phyloP scores from a whole-genome alignment of 2,888 invertebrate species.

The Drosophila neotestacea region DNA sequence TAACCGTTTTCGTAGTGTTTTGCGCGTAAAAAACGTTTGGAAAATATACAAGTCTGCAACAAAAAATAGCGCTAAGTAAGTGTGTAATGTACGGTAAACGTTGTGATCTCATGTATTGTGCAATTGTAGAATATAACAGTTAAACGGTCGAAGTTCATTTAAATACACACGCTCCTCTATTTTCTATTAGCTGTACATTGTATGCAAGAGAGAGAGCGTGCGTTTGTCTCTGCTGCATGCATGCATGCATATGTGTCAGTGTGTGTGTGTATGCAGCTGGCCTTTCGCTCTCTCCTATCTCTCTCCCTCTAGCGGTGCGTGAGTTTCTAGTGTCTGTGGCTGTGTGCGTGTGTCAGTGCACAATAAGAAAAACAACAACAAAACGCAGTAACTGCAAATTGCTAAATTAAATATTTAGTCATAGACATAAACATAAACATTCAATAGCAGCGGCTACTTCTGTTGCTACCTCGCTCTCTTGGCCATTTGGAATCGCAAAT shows the following conservation, averaged over 20 bases:
- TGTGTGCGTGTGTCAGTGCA: conserved; percentile 40
- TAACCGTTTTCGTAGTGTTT: conserved; percentile 57
- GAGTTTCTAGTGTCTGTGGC: conserved; percentile 17
- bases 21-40: conserved; percentile 41
- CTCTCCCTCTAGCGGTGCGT: conserved; percentile 40
- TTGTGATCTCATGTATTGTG: conserved; percentile 15
- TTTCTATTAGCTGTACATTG: conserved; percentile 61
- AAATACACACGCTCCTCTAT: conserved; percentile 51
- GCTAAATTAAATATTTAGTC: conserved; percentile 61
- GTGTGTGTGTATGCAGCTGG: conserved; percentile 51
- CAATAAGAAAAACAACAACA: conserved; percentile 63
- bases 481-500: conserved; percentile 29
- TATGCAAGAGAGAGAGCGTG: conserved; percentile 32
- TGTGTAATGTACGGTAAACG: conserved; percentile 12
- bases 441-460: conserved; percentile 1
- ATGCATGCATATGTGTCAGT: conserved; percentile 9
- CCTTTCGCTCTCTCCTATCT: conserved; percentile 15
- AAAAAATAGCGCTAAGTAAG: conserved; percentile 38
- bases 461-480: conserved; percentile 22
- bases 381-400: conserved; percentile 60
- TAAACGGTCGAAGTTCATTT: conserved; percentile 33
- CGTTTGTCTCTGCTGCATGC: conserved; percentile 16
- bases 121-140: conserved; percentile 25
- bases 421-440: conserved; percentile 22
- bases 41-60: conserved; percentile 10